phyloP scores from a whole-genome alignment of 2,888 invertebrate genomes.

The Pammene fasciana region DNA sequence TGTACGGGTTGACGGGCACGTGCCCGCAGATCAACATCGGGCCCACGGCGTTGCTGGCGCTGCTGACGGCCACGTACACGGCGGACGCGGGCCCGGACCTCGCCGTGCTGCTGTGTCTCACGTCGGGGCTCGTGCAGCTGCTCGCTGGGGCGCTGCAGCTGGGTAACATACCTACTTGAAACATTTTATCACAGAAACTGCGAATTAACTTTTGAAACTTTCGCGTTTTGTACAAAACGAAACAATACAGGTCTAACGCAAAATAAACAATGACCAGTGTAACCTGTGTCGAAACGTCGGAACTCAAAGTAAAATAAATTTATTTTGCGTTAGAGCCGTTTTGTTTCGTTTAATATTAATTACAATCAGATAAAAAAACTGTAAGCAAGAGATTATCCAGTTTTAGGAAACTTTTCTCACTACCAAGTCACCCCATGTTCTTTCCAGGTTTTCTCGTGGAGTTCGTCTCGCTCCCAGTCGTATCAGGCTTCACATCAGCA shows the following conservation, averaged over 20 bases:
- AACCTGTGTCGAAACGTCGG: too few relatives aligned
- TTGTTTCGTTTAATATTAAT: too few relatives aligned
- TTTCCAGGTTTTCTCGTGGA: slow-evolving; percentile 87
- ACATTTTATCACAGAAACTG: background rate
- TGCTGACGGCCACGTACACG: slow-evolving; percentile 87
- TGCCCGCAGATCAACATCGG: slow-evolving; percentile 85
- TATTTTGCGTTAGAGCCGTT: too few relatives aligned
- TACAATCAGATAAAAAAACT: too few relatives aligned
- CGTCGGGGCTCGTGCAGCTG: slow-evolving; percentile 86
- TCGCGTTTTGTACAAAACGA: too few relatives aligned
- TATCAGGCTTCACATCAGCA: slow-evolving; percentile 90
- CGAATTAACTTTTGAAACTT: too few relatives aligned
- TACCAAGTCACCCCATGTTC: background rate
- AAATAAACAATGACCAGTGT: too few relatives aligned
- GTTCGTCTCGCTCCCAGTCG: slow-evolving; percentile 89
- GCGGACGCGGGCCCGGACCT: slow-evolving; percentile 83
- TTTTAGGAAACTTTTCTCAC: background rate
- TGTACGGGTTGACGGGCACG: slow-evolving; percentile 91
- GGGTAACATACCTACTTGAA: slow-evolving; percentile 73
- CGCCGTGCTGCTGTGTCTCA: slow-evolving; percentile 86
- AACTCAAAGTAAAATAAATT: too few relatives aligned
- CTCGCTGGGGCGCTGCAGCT: slow-evolving; percentile 85
- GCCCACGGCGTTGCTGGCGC: slow-evolving; percentile 90
- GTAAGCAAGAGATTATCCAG: too few relatives aligned
- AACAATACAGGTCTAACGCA: too few relatives aligned